Evolutionary conservation across 2,797 vertebrate genomes (phyloP), one percentile per base, ranked within the genome.

Genomic region (Cossypha polioptera): DNA sequence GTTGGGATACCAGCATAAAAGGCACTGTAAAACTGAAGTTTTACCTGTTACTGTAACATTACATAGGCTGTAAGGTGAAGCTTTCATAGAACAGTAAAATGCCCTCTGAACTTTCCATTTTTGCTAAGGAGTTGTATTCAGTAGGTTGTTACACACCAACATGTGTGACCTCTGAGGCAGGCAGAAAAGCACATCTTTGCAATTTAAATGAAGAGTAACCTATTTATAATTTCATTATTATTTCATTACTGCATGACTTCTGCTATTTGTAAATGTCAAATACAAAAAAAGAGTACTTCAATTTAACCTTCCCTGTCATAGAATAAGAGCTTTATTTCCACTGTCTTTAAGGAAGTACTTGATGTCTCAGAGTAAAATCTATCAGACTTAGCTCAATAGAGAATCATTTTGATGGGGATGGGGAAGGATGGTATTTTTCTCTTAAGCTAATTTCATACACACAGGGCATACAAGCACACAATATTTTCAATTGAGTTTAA

Each of bases 201-300:
- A 96, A 96, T 95, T 94, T 87, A 95, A 93, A 96, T 95, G 62
- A 94, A 83, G 76, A 90, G 31, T 63, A 94, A 35, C 50, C 88
- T 96, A 88, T 91, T 92, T 94, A 94, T 87, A 92, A 84, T 96
- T 95, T 95, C 71, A 95, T 95, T 95, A 95, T 96, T 96, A 85
- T 79, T 97, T 95, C 80, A 88, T 88, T 76, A 62, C 38, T 71
- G 36, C 59, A 33, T 76, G 88, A 87, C 61, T 96, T 88, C 54
- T 88, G 33, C 45, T 86, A 69, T 96, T 95, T 97, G 35, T 92
- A 94, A 95, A 82, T 95, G 51, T 90, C 87, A 96, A 95, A 79
- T 38, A 81, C 29, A 73, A 61, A 53, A 50, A 69, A 36, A 26
- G 16, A 72, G n/a, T 22, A 33, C 54, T 95, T 95, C 57, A 43